Base-by-base conservation (phyloP, 2,113 vertebrate genomes). In the Zosterops borbonicus region DNA sequence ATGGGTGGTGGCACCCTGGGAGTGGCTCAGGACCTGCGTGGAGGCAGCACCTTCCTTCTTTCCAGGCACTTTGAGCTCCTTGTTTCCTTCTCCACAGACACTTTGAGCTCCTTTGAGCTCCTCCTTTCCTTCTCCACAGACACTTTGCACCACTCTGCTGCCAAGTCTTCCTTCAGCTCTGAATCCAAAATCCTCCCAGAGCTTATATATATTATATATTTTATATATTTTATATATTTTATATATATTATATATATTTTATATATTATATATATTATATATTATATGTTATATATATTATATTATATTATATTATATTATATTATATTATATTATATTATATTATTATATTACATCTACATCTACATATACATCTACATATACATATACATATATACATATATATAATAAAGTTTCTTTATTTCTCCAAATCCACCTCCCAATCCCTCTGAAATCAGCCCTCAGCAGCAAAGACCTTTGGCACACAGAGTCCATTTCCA, bases 1-100 rank as follows among this genome's bases (percentile, higher is more conserved):
- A 23, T 16, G 39, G 18, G 19, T 24, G 41, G 20, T 42, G 82
- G 31, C n/a, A 37, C 18, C 64, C 47, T 33, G 14, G 49, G 58
- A 67, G 37, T 1, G 1, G 44, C 53, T 78, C 64, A 12, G 41
- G 5, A 8, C 47, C 46, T 42, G 33, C 14, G 4, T 0, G 0
- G 27, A 81, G 28, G 47, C 59, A 81, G 25, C 14, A 0, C 0
- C 10, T 67, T 73, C 46, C 63, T 64, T 41, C 75, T 46, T 65
- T 4, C 79, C 13, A 31, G 5, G 16, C 9, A 27, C 33, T 44
- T 24, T 5, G n/a, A 47, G 19, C 29, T 71, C 18, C 49, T 84
- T 44, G 1, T 22, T 77, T 65, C 41, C 59, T 71, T 60, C 84
- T 33, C 62, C 3, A 73, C 25, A 29, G 4, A 21, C 9, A 27